A percentile compares a stretch with the other conserved stretches of the same genome.
Evolutionary conservation across 2,888 invertebrate species (phyloP).

Genomic region (Folsomia candida): DNA sequence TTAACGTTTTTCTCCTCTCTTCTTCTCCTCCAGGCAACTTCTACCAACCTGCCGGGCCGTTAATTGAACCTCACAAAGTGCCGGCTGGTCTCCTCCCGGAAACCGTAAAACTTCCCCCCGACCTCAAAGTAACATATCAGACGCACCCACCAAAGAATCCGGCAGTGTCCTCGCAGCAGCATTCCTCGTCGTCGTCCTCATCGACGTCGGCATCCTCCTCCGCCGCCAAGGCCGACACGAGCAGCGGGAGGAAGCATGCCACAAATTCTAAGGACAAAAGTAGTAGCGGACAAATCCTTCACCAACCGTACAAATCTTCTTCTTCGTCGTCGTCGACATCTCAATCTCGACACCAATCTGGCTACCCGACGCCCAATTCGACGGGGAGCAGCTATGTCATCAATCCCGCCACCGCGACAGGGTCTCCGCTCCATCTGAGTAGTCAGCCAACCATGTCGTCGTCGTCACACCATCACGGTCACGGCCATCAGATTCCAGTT

Average conservation of each 20-base stretch:
- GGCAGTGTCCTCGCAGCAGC: constrained; percentile 22
- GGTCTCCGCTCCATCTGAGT: neutral
- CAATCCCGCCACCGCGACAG: neutral
- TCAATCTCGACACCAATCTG: constrained; percentile 1
- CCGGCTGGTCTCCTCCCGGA: constrained; percentile 45
- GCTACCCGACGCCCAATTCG: neutral
- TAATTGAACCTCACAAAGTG: constrained; percentile 60
- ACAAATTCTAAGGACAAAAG: constrained; percentile 21
- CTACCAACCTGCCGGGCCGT: constrained; percentile 87
- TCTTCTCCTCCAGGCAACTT: constrained; percentile 36
- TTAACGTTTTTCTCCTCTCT: too few relatives aligned
- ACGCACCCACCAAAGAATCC: constrained; percentile 44
- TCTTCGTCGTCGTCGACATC: constrained; percentile 26
- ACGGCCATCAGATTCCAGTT: neutral
- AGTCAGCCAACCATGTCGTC: neutral
- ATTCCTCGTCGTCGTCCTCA: constrained; percentile 20
- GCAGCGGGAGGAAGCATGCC: constrained; percentile 15
- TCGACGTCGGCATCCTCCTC: constrained; percentile 15
- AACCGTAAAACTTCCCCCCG: constrained; percentile 48
- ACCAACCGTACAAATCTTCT: constrained; percentile 49
- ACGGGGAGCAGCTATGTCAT: neutral
- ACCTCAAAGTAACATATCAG: constrained; percentile 51
- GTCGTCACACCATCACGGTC: constrained; percentile 20
- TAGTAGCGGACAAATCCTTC: constrained; percentile 37
- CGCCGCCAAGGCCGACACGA: too few relatives aligned